Conservation (phyloP, 1,140 invertebrate genomes). For the Pararge aegeria region DNA sequence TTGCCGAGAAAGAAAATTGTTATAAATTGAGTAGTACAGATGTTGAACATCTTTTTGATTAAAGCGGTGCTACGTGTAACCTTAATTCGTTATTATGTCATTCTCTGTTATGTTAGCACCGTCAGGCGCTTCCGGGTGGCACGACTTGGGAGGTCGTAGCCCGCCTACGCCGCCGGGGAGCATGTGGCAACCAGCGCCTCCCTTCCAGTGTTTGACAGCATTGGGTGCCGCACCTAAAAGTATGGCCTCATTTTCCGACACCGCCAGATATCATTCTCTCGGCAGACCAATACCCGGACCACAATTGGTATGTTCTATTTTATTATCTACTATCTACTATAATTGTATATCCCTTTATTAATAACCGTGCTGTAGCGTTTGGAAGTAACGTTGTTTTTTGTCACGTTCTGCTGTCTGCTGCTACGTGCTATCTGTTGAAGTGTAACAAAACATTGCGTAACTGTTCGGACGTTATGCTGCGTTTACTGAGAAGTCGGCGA, state of each 20-base stretch:
- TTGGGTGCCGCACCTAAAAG: conserved; percentile 83
- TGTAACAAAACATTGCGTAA: no score
- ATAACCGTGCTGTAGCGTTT: no score
- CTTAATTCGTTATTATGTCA: background rate
- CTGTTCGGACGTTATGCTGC: no score
- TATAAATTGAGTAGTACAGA: no score
- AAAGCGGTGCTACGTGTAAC: no score
- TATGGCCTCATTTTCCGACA: conserved; percentile 32
- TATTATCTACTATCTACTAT: background rate
- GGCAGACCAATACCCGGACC: conserved; percentile 45
- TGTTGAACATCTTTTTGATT: no score
- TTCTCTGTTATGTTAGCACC: conserved; percentile 36
- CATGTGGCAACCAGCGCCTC: conserved; percentile 82
- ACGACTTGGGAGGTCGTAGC: conserved; percentile 41
- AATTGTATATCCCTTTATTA: no score
- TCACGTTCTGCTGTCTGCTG: no score
- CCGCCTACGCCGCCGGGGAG: conserved; percentile 71
- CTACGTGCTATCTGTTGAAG: no score
- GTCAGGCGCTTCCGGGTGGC: conserved; percentile 35
- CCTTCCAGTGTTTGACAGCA: conserved; percentile 89
- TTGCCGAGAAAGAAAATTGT: no score
- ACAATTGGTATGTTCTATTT: background rate
- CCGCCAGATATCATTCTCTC: conserved; percentile 55
- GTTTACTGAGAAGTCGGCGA: no score
- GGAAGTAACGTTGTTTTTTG: no score